Percentiles rank a stretch among this genome's conserved stretches.
Conservation (phyloP, 2,888 invertebrate genomes). For the Eilema griseolum region DNA sequence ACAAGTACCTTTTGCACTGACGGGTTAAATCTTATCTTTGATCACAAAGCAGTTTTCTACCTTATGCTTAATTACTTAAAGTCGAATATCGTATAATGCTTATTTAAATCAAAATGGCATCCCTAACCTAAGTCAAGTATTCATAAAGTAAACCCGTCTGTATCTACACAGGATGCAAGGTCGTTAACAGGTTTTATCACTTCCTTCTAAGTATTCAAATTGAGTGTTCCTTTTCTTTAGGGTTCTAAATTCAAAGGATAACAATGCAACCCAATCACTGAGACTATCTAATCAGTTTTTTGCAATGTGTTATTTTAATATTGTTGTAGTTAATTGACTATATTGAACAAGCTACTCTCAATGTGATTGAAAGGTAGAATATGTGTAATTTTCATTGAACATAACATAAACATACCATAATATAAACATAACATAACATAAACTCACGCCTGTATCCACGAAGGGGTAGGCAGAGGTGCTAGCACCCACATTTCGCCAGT, state of each 20-base stretch:
- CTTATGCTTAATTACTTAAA: background rate
- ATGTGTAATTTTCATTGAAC: too few species aligned
- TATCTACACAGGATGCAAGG: slow-evolving; percentile 76
- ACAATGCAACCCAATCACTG: background rate
- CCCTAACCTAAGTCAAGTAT: slow-evolving; percentile 65
- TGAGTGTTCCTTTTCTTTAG: slow-evolving; percentile 50
- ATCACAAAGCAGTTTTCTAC: slow-evolving; percentile 3
- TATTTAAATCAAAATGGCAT: slow-evolving; percentile 53
- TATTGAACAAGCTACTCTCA: too few species aligned
- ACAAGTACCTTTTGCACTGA: slow-evolving; percentile 42
- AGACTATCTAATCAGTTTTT: background rate
- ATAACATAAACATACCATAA: too few species aligned
- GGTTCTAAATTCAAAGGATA: background rate
- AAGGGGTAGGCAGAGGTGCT: too few species aligned
- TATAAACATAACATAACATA: too few species aligned
- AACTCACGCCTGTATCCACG: too few species aligned
- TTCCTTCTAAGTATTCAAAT: slow-evolving; percentile 68
- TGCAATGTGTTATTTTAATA: too few species aligned
- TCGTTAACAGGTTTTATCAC: slow-evolving; percentile 67
- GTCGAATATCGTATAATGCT: slow-evolving; percentile 16
- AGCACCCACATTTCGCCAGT: too few species aligned
- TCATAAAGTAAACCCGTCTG: slow-evolving; percentile 61
- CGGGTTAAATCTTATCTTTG: slow-evolving; percentile 43
- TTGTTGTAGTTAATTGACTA: too few species aligned
- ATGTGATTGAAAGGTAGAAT: too few species aligned